phyloP scores from a whole-genome alignment of 1,140 invertebrate species.

The Contarinia nasturtii region DNA sequence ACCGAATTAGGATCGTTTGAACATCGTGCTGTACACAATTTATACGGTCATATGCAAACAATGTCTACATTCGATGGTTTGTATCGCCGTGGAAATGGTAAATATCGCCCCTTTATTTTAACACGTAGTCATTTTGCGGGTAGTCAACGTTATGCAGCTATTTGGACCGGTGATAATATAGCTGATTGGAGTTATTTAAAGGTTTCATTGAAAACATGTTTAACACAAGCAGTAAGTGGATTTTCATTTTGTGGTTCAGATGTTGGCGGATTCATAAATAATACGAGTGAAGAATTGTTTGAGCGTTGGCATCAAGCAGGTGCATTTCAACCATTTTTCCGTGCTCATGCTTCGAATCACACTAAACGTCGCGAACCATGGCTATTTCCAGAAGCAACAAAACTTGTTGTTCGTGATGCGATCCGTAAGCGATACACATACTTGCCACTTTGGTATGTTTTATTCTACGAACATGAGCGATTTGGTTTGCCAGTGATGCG shows the following conservation, averaged over 20 bases:
- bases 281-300: constrained; percentile 84
- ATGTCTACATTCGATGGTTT: constrained; percentile 63
- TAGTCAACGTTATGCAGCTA: constrained; percentile 71
- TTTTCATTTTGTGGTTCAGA: too few relatives aligned
- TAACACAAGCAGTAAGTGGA: too few relatives aligned
- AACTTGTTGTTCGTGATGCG: constrained; percentile 55
- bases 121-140: constrained; percentile 83
- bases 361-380: constrained; percentile 93
- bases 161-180: constrained; percentile 97
- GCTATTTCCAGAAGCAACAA: constrained; percentile 69
- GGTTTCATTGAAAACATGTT: constrained; percentile 82
- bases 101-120: constrained; percentile 75
- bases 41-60: constrained; percentile 55
- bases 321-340: too few relatives aligned
- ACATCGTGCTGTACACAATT: too few relatives aligned
- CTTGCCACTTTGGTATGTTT: constrained; percentile 70
- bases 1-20: constrained; percentile 83
- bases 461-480: constrained; percentile 79
- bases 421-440: too few relatives aligned
- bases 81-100: constrained; percentile 42
- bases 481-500: constrained; percentile 70
- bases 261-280: constrained; percentile 95
- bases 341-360: constrained; percentile 57
- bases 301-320: too few relatives aligned
- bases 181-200: constrained; percentile 88